phyloP scores from a whole-genome alignment of 2,797 vertebrate species.

The Hemitrygon akajei region DNA sequence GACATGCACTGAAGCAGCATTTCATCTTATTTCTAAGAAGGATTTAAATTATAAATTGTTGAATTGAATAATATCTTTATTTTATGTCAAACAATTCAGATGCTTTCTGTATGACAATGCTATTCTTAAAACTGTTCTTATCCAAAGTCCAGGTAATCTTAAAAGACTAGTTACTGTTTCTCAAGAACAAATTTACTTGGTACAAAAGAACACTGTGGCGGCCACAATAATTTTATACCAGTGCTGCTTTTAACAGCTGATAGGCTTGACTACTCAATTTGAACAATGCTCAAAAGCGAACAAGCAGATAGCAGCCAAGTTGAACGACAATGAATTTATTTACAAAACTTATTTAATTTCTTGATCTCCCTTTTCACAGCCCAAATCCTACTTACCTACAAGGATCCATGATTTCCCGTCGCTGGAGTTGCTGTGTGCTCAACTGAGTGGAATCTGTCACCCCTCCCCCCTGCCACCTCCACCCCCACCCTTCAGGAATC shows the following conservation, averaged over 20 bases:
- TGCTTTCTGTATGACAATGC: not conserved
- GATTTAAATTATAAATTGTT: not conserved
- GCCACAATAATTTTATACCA: conserved; percentile 4
- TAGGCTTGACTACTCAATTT: not conserved
- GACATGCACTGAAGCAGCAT: not conserved
- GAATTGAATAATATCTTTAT: not conserved
- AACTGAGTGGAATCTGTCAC: conserved; percentile 26
- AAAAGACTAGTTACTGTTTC: not conserved
- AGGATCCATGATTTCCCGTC: not conserved
- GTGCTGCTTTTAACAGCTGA: not conserved
- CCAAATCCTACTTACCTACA: conserved; percentile 23
- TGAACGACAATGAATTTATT: not conserved
- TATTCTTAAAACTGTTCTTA: not conserved
- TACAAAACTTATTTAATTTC: not conserved
- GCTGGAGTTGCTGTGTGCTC: not conserved
- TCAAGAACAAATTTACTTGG: conserved; percentile 9
- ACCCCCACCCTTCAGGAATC: not conserved
- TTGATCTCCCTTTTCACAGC: too few relatives aligned
- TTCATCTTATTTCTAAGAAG: not conserved
- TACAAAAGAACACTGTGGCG: conserved; percentile 6
- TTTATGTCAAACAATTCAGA: conserved; percentile 4
- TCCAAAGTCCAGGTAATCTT: not conserved
- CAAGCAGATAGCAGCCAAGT: not conserved
- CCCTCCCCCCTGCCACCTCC: not conserved
- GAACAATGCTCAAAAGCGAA: not conserved